These are phyloP conservation scores for Lepisosteus oculatus DNA, from an alignment of 2,113 vertebrate species.

Conservation along the genomic window DNA sequence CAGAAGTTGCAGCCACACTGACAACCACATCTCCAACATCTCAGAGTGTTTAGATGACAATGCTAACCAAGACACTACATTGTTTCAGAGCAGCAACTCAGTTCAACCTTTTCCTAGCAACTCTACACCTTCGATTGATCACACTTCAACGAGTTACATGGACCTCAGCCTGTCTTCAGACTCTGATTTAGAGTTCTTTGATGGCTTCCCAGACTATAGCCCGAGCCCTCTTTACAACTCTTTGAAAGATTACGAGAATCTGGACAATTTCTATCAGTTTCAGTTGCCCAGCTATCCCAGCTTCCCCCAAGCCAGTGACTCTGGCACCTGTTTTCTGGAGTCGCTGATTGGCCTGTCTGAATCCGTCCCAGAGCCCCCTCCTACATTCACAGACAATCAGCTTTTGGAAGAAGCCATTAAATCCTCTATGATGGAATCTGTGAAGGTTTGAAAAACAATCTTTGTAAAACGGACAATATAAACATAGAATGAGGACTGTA, in stretches of 20 bases:
- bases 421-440: slow-evolving; percentile 81
- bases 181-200: slow-evolving; percentile 89
- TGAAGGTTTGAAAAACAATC: slow-evolving; percentile 71
- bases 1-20: slow-evolving; percentile 32
- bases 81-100: slow-evolving; percentile 64
- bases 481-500: slow-evolving; percentile 42
- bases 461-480: slow-evolving; percentile 14
- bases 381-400: slow-evolving; percentile 86
- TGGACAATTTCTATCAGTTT: slow-evolving; percentile 81
- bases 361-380: slow-evolving; percentile 74
- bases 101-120: slow-evolving; percentile 59
- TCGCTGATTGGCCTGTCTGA: slow-evolving; percentile 87
- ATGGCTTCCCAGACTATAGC: slow-evolving; percentile 85
- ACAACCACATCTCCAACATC: slow-evolving; percentile 64
- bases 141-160: slow-evolving; percentile 72
- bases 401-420: slow-evolving; percentile 88
- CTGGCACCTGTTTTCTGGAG: slow-evolving; percentile 83
- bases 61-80: slow-evolving; percentile 80
- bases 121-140: slow-evolving; percentile 58
- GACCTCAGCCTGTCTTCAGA: slow-evolving; percentile 91
- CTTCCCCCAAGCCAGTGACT: slow-evolving; percentile 69
- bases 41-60: slow-evolving; percentile 86
- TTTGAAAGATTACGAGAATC: slow-evolving; percentile 80
- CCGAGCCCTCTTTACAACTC: slow-evolving; percentile 88
- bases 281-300: slow-evolving; percentile 78